Evolutionary conservation across 2,888 invertebrate genomes (phyloP), one percentile per base, ranked within the genome.

Genomic region (Acleris sparsana): DNA sequence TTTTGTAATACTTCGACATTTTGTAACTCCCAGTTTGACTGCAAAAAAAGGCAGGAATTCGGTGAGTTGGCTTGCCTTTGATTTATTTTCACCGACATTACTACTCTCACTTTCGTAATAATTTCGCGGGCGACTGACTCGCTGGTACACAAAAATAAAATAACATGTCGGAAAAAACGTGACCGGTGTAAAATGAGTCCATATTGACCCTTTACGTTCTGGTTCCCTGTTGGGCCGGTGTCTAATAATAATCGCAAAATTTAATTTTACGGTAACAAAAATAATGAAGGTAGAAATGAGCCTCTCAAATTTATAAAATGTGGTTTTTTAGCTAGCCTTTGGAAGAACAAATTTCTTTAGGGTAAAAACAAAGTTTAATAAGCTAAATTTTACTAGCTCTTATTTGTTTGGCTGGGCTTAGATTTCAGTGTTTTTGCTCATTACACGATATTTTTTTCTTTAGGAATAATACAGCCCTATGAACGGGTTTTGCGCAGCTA

Each of bases 271-370:
- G 22, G 49, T 44, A 44, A 51, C 53, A 65, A 64, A 64, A 64
- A 53, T 65, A 55, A 60, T 65, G 51, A 60, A 60, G 60, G 65
- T 56, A 29, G 44, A 60, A 60, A 65, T 60, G 59, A n/a, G 17
- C 20, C 20, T 49, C 53, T 22, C 11, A 43, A 64, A 64, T 59
- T 59, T 64, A 46, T 59, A 65, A 60, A 60, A 55, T 55, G 55
- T 5, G 20, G 52, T 18, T 53, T 65, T 39, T 44, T 13, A 33
- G 29, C 33, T 49, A 52, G 57, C 56, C 33, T 53, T 55, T n/a
- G 55, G 4, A 13, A 61, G 22, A 46, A 61, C 60, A 60, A 58
- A 61, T 44, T 22, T 22, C 17, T 29, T 33, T 51, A 29, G 52
- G 16, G 2, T 61, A 57, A 56, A 65, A 66, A 33, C n/a, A n/a